Evolutionary conservation across 1,140 invertebrate genomes (phyloP), one percentile per base, ranked within the genome.

Genomic region (Euglossa dilemma): DNA sequence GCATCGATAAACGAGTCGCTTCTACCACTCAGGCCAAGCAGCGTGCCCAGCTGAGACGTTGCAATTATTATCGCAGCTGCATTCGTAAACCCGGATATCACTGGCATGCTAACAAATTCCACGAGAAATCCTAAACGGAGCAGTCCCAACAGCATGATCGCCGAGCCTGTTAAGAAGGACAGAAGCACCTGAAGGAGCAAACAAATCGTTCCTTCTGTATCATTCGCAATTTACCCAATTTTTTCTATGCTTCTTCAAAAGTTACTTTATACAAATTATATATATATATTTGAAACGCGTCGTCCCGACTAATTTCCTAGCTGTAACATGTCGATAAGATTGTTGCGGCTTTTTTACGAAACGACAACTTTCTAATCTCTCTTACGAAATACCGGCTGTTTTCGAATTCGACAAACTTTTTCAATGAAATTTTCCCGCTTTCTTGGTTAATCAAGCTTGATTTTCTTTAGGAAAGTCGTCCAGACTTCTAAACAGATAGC

Each of bases 61-160:
- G 95, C 96, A 71, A 97, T 97, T 66, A 96, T 96, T 69, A 97
- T 94, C 6, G 96, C 96, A 5, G 96, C 96, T 8, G 96, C 96
- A 72, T 96, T 96, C 2, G 95, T 96, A 80, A 97, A 97, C 16
- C 96, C 96, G 86, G 95, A 95, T 66, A 96, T 96, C 56, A 97
- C 96, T 23, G 96, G 96, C 92, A 95, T 91, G 28, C 94, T 96
- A 77, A 97, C 96, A 90, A 96, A 94, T 85, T 94, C 92, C 0
- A 94, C 89, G 14, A 94, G 88, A 89, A 95, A 94, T 95, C 96
- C 96, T 80, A 97, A 90, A 76, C 96, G 95, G 20, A 97, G 91
- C 28, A 97, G 43, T 14, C 96, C 96, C 90, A 96, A 94, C 0
- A 95, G 8, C 2, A 96, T 91, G 79, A 96, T 95, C 11, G 97